phyloP scores from a whole-genome alignment of 2,113 vertebrate species.

The Colaptes auratus region DNA sequence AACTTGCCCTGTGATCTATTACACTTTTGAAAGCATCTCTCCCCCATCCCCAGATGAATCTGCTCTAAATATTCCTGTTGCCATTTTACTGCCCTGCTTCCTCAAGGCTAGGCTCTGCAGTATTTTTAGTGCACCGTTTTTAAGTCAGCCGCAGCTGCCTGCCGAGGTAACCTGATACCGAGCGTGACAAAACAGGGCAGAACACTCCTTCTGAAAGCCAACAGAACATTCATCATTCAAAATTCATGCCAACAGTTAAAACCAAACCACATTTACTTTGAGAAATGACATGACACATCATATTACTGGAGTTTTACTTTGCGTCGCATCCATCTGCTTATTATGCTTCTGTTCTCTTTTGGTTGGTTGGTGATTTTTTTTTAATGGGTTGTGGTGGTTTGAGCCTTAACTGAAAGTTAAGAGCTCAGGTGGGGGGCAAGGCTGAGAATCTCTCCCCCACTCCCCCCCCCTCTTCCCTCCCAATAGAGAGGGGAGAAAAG shows the following conservation, averaged over 20 bases:
- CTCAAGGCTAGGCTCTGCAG: background rate
- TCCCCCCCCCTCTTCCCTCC: too few species aligned
- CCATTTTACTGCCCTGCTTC: constrained; percentile 17
- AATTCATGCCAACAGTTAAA: background rate
- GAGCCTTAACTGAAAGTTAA: too few species aligned
- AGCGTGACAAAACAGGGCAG: background rate
- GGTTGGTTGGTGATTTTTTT: background rate
- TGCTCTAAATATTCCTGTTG: background rate
- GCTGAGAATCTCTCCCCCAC: too few species aligned
- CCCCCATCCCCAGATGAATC: background rate
- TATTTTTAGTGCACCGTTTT: constrained; percentile 15
- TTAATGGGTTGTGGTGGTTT: too few species aligned
- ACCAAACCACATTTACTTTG: background rate
- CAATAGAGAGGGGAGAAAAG: too few species aligned
- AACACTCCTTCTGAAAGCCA: background rate
- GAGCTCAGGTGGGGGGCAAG: too few species aligned
- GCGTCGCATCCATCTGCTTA: background rate
- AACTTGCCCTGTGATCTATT: background rate
- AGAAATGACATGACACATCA: background rate
- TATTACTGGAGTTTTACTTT: background rate
- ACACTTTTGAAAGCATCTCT: background rate
- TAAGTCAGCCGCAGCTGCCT: background rate
- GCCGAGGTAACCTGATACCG: background rate
- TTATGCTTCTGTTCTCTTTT: background rate
- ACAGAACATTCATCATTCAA: background rate